Evolutionary conservation across 1,140 invertebrate genomes (phyloP).

Genomic region (Hyphantria cunea): DNA sequence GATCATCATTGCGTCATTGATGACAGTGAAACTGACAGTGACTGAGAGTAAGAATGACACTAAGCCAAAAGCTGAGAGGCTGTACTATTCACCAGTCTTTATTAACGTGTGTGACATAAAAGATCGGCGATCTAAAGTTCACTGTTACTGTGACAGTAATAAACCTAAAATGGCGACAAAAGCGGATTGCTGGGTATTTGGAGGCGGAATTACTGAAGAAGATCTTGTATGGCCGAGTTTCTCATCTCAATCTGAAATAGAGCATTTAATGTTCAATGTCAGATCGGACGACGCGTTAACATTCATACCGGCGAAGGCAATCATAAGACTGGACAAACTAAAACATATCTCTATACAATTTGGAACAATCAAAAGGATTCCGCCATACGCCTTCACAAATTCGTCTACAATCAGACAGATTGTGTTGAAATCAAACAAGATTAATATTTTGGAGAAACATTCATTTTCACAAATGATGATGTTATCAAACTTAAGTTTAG

Average conservation of each 20-base stretch:
- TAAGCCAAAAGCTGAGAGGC: slow-evolving; percentile 59
- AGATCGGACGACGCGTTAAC: slow-evolving; percentile 85
- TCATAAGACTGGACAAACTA: slow-evolving; percentile 85
- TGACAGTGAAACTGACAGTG: slow-evolving; percentile 62
- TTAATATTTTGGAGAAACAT: slow-evolving; percentile 84
- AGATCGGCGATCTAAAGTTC: slow-evolving; percentile 71
- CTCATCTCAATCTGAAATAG: slow-evolving; percentile 85
- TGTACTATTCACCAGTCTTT: slow-evolving; percentile 66
- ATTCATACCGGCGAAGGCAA: slow-evolving; percentile 86
- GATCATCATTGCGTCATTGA: slow-evolving; percentile 67
- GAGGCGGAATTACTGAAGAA: slow-evolving; percentile 83
- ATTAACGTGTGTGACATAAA: slow-evolving; percentile 75
- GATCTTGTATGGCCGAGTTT: slow-evolving; percentile 88
- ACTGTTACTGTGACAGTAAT: slow-evolving; percentile 76
- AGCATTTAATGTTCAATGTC: slow-evolving; percentile 86
- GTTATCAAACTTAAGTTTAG: slow-evolving; percentile 85
- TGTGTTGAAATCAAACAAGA: slow-evolving; percentile 86
- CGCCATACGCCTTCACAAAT: slow-evolving; percentile 88
- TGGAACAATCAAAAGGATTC: slow-evolving; percentile 85
- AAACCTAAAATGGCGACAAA: slow-evolving; percentile 67
- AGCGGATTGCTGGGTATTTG: slow-evolving; percentile 85
- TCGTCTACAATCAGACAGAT: slow-evolving; percentile 86
- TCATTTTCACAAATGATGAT: slow-evolving; percentile 86
- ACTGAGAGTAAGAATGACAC: slow-evolving; percentile 70
- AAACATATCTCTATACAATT: slow-evolving; percentile 86